Evolutionary conservation across 2,888 invertebrate species (phyloP).

Genomic region (Tethea ocularis): DNA sequence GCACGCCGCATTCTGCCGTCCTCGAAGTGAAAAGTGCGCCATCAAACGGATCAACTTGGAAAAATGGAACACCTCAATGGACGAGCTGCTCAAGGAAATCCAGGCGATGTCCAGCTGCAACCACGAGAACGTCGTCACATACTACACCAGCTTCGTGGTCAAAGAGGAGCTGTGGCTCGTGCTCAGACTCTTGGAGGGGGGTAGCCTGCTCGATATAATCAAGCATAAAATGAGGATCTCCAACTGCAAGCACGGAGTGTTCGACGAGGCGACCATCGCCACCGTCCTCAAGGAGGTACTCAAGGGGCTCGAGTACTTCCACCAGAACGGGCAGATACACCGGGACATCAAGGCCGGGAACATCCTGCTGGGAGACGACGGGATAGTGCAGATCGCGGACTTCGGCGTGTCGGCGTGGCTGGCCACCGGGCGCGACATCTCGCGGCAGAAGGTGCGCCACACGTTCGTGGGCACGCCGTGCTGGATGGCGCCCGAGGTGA

Average conservation of each 20-base stretch:
- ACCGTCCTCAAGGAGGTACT: constrained; percentile 98
- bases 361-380: constrained; percentile 98
- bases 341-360: constrained; percentile 87
- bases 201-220: constrained; percentile 94
- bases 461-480: constrained; percentile 99
- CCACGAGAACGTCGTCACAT: constrained; percentile 99
- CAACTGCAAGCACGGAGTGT: constrained; percentile 97
- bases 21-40: constrained; percentile 98
- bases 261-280: constrained; percentile 99
- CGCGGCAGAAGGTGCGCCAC: constrained; percentile 97
- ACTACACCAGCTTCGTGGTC: constrained; percentile 99
- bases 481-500: constrained; percentile 99
- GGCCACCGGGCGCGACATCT: constrained; percentile 97
- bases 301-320: constrained; percentile 99
- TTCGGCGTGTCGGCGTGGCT: constrained; percentile 99
- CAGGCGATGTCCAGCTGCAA: constrained; percentile 99
- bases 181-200: constrained; percentile 97
- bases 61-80: constrained; percentile 99
- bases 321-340: constrained; percentile 97
- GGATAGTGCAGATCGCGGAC: constrained; percentile 99
- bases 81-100: constrained; percentile 95
- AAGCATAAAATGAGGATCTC: constrained; percentile 97
- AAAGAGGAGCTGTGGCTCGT: constrained; percentile 99
- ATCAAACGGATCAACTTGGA: constrained; percentile 99
- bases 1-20: constrained; percentile 97